Conservation (phyloP, 2,888 invertebrate genomes). For the Machimus rusticus region DNA sequence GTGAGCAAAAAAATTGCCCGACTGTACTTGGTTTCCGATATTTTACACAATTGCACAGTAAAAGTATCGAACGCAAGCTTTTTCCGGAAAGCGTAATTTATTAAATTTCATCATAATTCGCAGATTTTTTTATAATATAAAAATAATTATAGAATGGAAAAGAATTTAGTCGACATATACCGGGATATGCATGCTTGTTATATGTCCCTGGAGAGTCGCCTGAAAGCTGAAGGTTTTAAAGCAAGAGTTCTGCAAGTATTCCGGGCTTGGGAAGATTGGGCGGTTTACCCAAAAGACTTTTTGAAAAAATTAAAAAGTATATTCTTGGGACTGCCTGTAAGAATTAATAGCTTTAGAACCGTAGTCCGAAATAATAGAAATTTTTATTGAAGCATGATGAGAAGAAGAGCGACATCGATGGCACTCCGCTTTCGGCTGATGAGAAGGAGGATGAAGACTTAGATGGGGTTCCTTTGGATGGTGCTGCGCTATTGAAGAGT, state of each 20-base stretch:
- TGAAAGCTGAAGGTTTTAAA: slow-evolving; percentile 97
- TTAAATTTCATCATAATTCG: slow-evolving; percentile 34
- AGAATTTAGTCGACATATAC: slow-evolving; percentile 80
- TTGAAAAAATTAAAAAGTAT: slow-evolving; percentile 86
- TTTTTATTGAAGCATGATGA: slow-evolving; percentile 51
- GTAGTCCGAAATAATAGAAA: background rate
- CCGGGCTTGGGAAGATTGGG: slow-evolving; percentile 98
- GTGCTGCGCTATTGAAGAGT: slow-evolving; percentile 80
- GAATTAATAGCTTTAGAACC: background rate
- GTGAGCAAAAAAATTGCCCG: slow-evolving; percentile 90
- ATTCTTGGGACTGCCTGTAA: slow-evolving; percentile 78
- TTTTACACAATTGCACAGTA: slow-evolving; percentile 95
- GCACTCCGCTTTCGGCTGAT: slow-evolving; percentile 65
- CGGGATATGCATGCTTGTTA: slow-evolving; percentile 76
- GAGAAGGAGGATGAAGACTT: slow-evolving; percentile 71
- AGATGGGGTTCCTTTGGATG: slow-evolving; percentile 81
- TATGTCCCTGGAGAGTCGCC: slow-evolving; percentile 77
- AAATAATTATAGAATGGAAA: slow-evolving; percentile 74
- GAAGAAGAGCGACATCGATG: slow-evolving; percentile 60
- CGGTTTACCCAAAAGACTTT: slow-evolving; percentile 93
- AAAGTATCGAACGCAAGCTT: slow-evolving; percentile 96
- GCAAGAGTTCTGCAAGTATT: slow-evolving; percentile 87
- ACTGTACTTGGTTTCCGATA: slow-evolving; percentile 94
- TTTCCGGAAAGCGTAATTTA: slow-evolving; percentile 81
- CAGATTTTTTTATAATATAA: background rate